Percentiles rank a stretch among this genome's conserved stretches.
phyloP scores from a whole-genome alignment of 2,797 vertebrate genomes.

The Kryptopterus vitreolus region DNA sequence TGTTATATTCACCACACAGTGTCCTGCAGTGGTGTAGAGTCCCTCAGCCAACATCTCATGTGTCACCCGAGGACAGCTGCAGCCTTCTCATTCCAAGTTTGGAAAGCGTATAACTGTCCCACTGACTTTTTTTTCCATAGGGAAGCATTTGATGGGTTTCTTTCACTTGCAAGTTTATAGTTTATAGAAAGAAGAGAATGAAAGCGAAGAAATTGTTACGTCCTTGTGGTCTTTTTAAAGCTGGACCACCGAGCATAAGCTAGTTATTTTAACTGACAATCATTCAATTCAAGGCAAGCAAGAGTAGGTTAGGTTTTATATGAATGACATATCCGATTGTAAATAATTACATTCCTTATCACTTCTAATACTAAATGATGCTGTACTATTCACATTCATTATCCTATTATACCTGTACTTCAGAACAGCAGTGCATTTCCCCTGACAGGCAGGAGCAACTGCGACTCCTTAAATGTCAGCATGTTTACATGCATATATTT shows the following conservation, averaged over 20 bases:
- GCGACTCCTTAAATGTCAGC: conserved; percentile 51
- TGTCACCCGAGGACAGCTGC: conserved; percentile 72
- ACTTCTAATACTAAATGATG: neutral
- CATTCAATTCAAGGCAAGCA: neutral
- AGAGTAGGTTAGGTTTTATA: neutral
- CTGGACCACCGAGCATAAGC: neutral
- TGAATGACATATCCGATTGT: neutral
- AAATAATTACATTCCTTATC: neutral
- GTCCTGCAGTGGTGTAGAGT: conserved; percentile 67
- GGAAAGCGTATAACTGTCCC: conserved; percentile 47
- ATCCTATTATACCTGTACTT: conserved; percentile 33
- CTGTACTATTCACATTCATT: conserved; percentile 8
- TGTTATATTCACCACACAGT: conserved; percentile 46
- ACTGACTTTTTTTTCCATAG: conserved; percentile 17
- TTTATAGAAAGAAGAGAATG: conserved; percentile 12
- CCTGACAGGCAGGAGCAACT: conserved; percentile 55
- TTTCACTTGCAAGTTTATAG: conserved; percentile 1
- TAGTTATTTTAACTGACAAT: neutral
- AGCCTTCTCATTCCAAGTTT: conserved; percentile 58
- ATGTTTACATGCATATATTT: conserved; percentile 49
- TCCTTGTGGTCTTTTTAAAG: neutral
- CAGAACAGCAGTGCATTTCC: conserved; percentile 40
- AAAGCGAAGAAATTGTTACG: neutral
- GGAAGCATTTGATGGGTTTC: neutral
- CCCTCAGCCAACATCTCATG: conserved; percentile 66